A percentile compares a stretch with the other conserved stretches of the same genome.
phyloP scores from a whole-genome alignment of 2,888 invertebrate species.

The Drosophila eohydei region DNA sequence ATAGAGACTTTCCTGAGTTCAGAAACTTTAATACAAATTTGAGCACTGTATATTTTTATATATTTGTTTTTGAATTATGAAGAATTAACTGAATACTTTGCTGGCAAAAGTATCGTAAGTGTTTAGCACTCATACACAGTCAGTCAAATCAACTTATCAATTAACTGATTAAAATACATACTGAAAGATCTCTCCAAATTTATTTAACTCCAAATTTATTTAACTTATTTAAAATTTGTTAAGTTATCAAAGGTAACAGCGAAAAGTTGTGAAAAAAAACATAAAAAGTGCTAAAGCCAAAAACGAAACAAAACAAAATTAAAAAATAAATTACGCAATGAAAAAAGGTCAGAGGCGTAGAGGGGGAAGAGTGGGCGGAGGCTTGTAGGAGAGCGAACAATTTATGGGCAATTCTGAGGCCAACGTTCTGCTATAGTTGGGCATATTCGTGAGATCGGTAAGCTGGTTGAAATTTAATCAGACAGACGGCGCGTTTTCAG shows the following conservation, averaged over 20 bases:
- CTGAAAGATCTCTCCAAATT: background rate
- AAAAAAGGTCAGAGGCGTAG: background rate
- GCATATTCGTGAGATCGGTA: slow-evolving; percentile 24
- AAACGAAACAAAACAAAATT: slow-evolving; percentile 18
- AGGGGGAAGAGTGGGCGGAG: background rate
- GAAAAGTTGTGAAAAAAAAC: slow-evolving; percentile 30
- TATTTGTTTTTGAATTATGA: too few relatives aligned
- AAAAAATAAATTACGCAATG: slow-evolving; percentile 65
- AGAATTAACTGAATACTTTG: too few relatives aligned
- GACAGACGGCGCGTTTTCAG: slow-evolving; percentile 51
- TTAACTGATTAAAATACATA: background rate
- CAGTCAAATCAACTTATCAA: background rate
- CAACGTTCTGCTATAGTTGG: slow-evolving; percentile 33
- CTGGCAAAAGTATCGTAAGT: too few relatives aligned
- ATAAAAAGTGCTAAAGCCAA: slow-evolving; percentile 23
- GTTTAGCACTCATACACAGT: too few relatives aligned
- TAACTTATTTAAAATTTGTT: background rate
- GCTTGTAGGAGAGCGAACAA: slow-evolving; percentile 31
- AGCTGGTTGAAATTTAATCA: slow-evolving; percentile 27
- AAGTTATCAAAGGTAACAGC: slow-evolving; percentile 9
- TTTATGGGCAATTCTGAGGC: slow-evolving; percentile 37
- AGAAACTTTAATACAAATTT: too few relatives aligned
- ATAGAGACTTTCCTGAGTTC: too few relatives aligned
- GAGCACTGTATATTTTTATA: too few relatives aligned
- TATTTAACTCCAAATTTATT: background rate